Evolutionary conservation across 1,140 invertebrate species (phyloP).

Genomic region (Drosophila arizonae): DNA sequence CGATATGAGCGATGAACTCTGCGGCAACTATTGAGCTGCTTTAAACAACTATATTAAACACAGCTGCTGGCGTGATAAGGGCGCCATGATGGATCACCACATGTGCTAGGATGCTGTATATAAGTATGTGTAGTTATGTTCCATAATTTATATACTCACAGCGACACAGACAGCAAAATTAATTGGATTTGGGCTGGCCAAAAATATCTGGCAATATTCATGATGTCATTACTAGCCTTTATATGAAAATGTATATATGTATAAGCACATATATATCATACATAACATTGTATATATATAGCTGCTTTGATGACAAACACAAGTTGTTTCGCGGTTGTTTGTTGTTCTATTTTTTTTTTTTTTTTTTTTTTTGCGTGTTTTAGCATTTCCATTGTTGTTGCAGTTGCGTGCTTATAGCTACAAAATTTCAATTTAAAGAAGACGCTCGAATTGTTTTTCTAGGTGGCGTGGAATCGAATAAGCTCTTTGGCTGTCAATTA

Average conservation of each 20-base stretch:
- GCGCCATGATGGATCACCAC: not conserved
- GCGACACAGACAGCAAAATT: constrained; percentile 8
- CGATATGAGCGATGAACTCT: too few relatives aligned
- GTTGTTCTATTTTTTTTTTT: not conserved
- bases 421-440: not conserved
- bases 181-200: constrained; percentile 11
- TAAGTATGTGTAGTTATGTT: not conserved
- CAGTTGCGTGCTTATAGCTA: too few relatives aligned
- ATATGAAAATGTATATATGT: constrained; percentile 4
- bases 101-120: not conserved
- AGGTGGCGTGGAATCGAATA: constrained; percentile 11
- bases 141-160: not conserved
- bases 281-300: constrained; percentile 11
- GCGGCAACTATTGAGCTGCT: too few relatives aligned
- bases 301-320: constrained; percentile 37
- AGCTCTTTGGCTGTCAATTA: constrained; percentile 63
- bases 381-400: too few relatives aligned
- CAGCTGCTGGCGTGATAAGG: not conserved
- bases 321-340: constrained; percentile 12
- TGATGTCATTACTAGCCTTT: constrained; percentile 14
- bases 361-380: too few relatives aligned
- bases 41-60: too few relatives aligned
- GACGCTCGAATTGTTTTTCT: not conserved
- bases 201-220: constrained; percentile 7
- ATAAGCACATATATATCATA: constrained; percentile 3